A percentile compares a stretch with the other conserved stretches of the same genome.
phyloP scores from a whole-genome alignment of 1,140 invertebrate species.

The Drosophila nikananu region DNA sequence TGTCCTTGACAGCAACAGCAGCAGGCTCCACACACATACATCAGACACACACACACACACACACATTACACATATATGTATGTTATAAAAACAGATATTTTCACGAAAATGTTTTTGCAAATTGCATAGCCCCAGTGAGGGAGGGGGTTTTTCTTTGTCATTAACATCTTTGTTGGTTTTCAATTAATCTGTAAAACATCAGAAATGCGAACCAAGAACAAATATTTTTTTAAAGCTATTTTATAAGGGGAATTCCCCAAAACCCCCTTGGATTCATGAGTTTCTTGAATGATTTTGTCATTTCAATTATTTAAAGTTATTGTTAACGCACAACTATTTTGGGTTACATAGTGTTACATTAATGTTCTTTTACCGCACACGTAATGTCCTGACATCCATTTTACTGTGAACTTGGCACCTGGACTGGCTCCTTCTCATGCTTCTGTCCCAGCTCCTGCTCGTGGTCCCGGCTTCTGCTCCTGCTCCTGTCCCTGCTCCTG shows the following conservation, averaged over 20 bases:
- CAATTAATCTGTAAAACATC: slow-evolving; percentile 23
- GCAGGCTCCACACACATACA: not conserved
- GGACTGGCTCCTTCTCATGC: not conserved
- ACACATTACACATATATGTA: not conserved
- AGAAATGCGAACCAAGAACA: slow-evolving; percentile 1
- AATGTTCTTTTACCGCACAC: slow-evolving; percentile 13
- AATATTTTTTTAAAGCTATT: slow-evolving; percentile 28
- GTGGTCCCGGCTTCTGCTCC: not conserved
- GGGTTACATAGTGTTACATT: slow-evolving; percentile 13
- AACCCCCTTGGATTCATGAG: not conserved
- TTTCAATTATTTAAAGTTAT: not conserved
- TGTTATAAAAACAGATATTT: slow-evolving; percentile 22
- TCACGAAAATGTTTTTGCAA: slow-evolving; percentile 2
- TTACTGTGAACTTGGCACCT: slow-evolving; percentile 38
- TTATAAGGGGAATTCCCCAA: not conserved
- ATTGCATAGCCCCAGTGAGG: not conserved
- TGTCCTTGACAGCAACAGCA: slow-evolving; percentile 34
- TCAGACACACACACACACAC: not conserved
- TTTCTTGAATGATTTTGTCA: not conserved
- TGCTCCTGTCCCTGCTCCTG: not conserved
- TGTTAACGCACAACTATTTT: not conserved
- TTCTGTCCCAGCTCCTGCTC: not conserved
- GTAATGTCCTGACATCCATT: slow-evolving; percentile 23
- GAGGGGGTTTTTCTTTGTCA: slow-evolving; percentile 20
- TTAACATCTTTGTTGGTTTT: slow-evolving; percentile 45